Percentiles rank a stretch among this genome's conserved stretches.
Conservation (phyloP, 2,797 vertebrate genomes). For the Neosilurus mollespiculum region DNA sequence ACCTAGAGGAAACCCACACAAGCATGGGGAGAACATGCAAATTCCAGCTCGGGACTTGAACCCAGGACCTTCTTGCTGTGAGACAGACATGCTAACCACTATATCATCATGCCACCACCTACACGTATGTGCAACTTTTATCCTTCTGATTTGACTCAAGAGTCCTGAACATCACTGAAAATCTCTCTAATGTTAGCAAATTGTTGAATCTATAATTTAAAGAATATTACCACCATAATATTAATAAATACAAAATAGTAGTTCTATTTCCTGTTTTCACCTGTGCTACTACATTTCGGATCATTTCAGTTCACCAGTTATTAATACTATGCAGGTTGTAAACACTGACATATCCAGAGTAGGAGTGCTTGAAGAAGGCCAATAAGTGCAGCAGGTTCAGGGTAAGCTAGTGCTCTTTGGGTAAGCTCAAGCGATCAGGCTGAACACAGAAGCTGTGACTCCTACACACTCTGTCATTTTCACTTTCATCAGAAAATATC, state of each 20-base stretch:
- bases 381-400: constrained; percentile 1
- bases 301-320: not conserved
- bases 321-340: not conserved
- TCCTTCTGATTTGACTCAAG: not conserved
- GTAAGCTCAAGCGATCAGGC: constrained; percentile 30
- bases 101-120: too few species aligned
- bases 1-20: too few species aligned
- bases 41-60: too few species aligned
- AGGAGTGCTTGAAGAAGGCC: not conserved
- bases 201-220: not conserved
- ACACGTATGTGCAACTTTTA: not conserved
- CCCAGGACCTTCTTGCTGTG: too few species aligned
- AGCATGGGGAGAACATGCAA: too few species aligned
- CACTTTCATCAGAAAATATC: not conserved
- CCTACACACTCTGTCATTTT: constrained; percentile 9
- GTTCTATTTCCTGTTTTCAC: not conserved
- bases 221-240: not conserved
- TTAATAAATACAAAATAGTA: constrained; percentile 1
- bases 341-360: constrained; percentile 15
- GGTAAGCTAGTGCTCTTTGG: constrained; percentile 9
- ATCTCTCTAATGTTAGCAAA: not conserved
- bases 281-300: not conserved
- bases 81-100: too few species aligned
- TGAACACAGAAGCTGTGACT: constrained; percentile 29
- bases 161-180: not conserved